These are phyloP conservation scores for Bujurquina vittata DNA, from an alignment of 2,113 vertebrate species.

Conservation along the genomic window DNA sequence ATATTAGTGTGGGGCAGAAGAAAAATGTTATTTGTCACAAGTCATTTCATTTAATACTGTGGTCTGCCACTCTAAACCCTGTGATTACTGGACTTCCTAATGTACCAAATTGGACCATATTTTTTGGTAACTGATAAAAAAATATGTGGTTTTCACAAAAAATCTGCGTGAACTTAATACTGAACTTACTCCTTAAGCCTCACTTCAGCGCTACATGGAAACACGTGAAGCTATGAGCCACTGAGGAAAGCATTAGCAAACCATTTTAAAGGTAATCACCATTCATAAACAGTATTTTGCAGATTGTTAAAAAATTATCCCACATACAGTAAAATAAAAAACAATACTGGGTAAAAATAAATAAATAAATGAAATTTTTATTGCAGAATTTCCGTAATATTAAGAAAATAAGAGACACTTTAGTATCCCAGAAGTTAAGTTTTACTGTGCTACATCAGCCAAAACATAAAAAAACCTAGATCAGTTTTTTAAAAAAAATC, in stretches of 20 bases:
- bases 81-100: background rate
- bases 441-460: background rate
- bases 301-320: background rate
- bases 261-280: background rate
- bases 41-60: constrained; percentile 1
- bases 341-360: background rate
- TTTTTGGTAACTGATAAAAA: background rate
- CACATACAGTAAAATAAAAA: background rate
- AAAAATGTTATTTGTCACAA: constrained; percentile 18
- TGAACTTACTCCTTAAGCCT: background rate
- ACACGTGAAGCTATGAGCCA: background rate
- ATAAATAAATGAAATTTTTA: background rate
- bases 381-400: background rate
- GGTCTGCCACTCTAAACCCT: background rate
- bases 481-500: background rate
- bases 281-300: background rate
- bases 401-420: background rate
- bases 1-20: constrained; percentile 2
- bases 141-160: background rate
- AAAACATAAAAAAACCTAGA: background rate
- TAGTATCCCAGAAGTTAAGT: background rate
- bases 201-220: background rate
- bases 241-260: background rate
- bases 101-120: background rate
- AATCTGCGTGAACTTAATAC: background rate